A percentile compares a stretch with the other conserved stretches of the same genome.
phyloP scores from a whole-genome alignment of 1,140 invertebrate genomes.

The Archivesica marissinica region DNA sequence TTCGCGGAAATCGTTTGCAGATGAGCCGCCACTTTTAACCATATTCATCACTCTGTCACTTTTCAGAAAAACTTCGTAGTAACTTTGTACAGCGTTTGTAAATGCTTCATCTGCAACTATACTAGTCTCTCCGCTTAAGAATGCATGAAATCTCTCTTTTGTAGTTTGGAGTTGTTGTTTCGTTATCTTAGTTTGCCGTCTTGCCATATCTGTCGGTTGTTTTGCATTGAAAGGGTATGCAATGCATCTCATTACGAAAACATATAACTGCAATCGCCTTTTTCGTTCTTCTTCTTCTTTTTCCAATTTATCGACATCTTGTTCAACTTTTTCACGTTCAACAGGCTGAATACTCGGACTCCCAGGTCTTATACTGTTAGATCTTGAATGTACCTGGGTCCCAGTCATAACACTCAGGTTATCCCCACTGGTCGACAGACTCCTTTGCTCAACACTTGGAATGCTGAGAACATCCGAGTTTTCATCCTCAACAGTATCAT shows the following conservation, averaged over 20 bases:
- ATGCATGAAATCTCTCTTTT: conserved; percentile 95
- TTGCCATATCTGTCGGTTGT: conserved; percentile 98
- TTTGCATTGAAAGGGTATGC: conserved; percentile 99
- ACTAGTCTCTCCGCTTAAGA: conserved; percentile 91
- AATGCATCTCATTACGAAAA: conserved; percentile 98
- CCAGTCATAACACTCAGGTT: conserved; percentile 82
- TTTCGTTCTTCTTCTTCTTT: conserved; percentile 83
- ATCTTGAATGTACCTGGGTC: conserved; percentile 81
- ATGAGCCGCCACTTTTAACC: conserved; percentile 98
- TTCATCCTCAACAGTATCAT: conserved; percentile 84
- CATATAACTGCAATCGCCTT: conserved; percentile 94
- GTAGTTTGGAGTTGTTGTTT: conserved; percentile 98
- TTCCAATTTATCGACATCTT: conserved; percentile 82
- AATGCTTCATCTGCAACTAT: conserved; percentile 99
- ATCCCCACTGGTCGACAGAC: conserved; percentile 84
- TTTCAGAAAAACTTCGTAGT: conserved; percentile 98
- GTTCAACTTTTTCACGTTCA: conserved; percentile 83
- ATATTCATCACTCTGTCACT: conserved; percentile 97
- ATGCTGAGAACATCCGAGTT: conserved; percentile 83
- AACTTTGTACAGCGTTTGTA: conserved; percentile 99
- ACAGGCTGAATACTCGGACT: conserved; percentile 93
- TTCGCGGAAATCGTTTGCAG: conserved; percentile 98
- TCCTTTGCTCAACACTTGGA: conserved; percentile 82
- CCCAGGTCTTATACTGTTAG: conserved; percentile 89
- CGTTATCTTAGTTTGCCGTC: conserved; percentile 91